Conservation (phyloP, 2,797 vertebrate species). For the Lagocephalus sceleratus region DNA sequence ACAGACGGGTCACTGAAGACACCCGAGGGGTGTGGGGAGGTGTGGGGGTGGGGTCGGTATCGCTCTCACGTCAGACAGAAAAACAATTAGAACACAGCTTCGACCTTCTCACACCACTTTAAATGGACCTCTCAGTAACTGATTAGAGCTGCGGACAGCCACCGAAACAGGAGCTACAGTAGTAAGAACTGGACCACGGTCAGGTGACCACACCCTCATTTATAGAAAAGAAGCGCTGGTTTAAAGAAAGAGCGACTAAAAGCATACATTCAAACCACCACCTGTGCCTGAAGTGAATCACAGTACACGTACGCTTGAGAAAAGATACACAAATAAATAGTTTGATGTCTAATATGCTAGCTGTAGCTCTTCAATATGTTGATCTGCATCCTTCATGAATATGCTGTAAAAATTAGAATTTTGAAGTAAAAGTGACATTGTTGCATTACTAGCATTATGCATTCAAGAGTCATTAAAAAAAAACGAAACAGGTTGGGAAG, state of each 20-base stretch:
- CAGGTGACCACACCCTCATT: slow-evolving; percentile 20
- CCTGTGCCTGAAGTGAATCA: slow-evolving; percentile 58
- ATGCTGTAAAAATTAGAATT: slow-evolving; percentile 16
- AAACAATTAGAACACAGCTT: neutral
- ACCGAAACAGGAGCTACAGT: slow-evolving; percentile 29
- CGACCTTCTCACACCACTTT: neutral
- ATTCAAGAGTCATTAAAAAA: slow-evolving; percentile 22
- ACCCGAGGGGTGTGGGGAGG: slow-evolving; percentile 14
- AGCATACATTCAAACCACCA: slow-evolving; percentile 62
- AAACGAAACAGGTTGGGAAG: slow-evolving; percentile 27
- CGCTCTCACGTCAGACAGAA: neutral
- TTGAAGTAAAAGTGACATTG: slow-evolving; percentile 30
- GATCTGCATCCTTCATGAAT: slow-evolving; percentile 29
- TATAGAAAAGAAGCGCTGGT: slow-evolving; percentile 37
- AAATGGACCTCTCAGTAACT: neutral
- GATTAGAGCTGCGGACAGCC: slow-evolving; percentile 16
- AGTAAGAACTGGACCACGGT: slow-evolving; percentile 29
- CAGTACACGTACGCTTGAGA: slow-evolving; percentile 36
- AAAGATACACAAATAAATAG: slow-evolving; percentile 60
- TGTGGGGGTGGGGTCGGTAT: slow-evolving; percentile 4
- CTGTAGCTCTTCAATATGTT: slow-evolving; percentile 30
- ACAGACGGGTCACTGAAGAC: slow-evolving; percentile 10
- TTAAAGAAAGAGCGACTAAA: slow-evolving; percentile 31
- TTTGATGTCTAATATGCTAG: slow-evolving; percentile 43
- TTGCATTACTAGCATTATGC: slow-evolving; percentile 17